Conservation (phyloP, 2,797 vertebrate genomes). For the Neoniphon sammara region DNA sequence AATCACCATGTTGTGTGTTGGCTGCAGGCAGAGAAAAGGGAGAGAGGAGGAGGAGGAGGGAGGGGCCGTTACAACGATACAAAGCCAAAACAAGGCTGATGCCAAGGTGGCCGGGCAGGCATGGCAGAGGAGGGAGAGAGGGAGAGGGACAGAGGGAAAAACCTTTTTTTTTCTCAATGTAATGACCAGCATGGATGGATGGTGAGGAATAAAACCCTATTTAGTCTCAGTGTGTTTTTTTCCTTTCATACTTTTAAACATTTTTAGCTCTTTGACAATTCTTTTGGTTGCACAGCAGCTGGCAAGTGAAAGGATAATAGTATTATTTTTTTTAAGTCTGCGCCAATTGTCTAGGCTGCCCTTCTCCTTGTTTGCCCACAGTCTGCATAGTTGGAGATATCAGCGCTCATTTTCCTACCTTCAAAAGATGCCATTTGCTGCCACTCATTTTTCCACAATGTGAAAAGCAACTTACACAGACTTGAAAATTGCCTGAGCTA, state of each 20-base stretch:
- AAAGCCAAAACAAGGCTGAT: constrained; percentile 58
- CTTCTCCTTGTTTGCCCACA: constrained; percentile 9
- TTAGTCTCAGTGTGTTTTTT: constrained; percentile 13
- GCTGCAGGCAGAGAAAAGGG: constrained; percentile 16
- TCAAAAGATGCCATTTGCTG: constrained; percentile 30
- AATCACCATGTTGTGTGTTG: constrained; percentile 49
- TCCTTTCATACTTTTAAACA: neutral
- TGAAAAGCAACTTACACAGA: constrained; percentile 15
- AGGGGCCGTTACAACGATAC: constrained; percentile 40
- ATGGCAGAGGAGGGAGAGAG: constrained; percentile 41
- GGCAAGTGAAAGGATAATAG: too few relatives aligned
- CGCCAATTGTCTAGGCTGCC: constrained; percentile 54
- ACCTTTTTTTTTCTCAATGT: constrained; percentile 33
- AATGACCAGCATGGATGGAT: constrained; percentile 34
- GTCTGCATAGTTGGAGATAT: constrained; percentile 10
- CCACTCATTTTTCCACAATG: constrained; percentile 20
- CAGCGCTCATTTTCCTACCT: constrained; percentile 28
- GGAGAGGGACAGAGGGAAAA: constrained; percentile 32
- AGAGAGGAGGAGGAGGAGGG: constrained; percentile 19
- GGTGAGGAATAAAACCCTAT: constrained; percentile 34
- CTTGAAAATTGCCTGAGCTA: constrained; percentile 31
- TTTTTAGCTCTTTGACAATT: neutral
- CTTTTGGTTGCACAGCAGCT: neutral
- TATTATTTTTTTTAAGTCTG: too few relatives aligned
- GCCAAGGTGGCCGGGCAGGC: constrained; percentile 66